A percentile compares a stretch with the other conserved stretches of the same genome.
These are phyloP conservation scores for Chloroclysta siterata DNA, from an alignment of 2,888 invertebrate genomes.

Conservation along the genomic window DNA sequence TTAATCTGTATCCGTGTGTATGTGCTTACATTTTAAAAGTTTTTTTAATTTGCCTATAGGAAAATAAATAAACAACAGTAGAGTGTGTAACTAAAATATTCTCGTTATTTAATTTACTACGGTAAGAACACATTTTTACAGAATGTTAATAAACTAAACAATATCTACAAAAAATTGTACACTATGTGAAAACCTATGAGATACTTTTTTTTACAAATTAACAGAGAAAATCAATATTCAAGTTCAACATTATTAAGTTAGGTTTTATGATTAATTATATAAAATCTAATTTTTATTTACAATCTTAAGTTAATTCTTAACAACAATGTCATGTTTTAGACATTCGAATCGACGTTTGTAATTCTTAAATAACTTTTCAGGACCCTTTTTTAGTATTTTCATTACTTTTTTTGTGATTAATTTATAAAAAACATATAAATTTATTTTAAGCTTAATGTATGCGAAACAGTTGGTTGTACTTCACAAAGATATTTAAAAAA, in stretches of 20 bases:
- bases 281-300: slow-evolving; percentile 77
- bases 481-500: too few relatives aligned
- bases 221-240: slow-evolving; percentile 80
- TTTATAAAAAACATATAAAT: too few relatives aligned
- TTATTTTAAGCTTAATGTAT: too few relatives aligned
- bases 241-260: slow-evolving; percentile 83
- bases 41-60: slow-evolving; percentile 1
- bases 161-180: slow-evolving; percentile 85
- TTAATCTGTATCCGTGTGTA: too few relatives aligned
- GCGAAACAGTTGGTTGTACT: too few relatives aligned
- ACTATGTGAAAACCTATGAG: slow-evolving; percentile 81
- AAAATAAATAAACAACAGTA: slow-evolving; percentile 65
- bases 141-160: slow-evolving; percentile 83
- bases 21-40: too few relatives aligned
- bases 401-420: too few relatives aligned
- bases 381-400: background rate
- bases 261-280: slow-evolving; percentile 67
- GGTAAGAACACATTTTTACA: slow-evolving; percentile 86
- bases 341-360: slow-evolving; percentile 44
- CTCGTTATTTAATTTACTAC: slow-evolving; percentile 86
- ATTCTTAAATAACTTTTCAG: slow-evolving; percentile 24
- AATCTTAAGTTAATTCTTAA: slow-evolving; percentile 54
- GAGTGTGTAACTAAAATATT: slow-evolving; percentile 84
- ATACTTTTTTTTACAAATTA: slow-evolving; percentile 73
- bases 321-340: slow-evolving; percentile 74